Base-by-base conservation (phyloP, 1,140 invertebrate genomes). In the Euborellia annulipes region DNA sequence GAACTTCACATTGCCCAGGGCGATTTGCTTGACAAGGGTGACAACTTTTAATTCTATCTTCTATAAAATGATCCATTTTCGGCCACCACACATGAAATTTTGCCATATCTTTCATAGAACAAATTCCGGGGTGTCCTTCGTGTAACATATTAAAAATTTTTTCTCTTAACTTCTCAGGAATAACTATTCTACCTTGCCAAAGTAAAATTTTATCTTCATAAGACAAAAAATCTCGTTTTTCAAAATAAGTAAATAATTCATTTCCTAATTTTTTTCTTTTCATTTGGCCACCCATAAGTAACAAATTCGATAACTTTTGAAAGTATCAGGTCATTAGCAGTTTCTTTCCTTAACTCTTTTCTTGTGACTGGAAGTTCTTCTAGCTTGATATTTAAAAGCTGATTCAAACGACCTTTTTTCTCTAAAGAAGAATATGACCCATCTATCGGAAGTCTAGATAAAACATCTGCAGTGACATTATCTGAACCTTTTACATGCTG, bases 381-480 rank as follows among this genome's bases (percentile, higher is more conserved):
- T 40, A 32, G 23, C 34, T 30, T 44, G 46, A 53, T 17, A 3
- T 47, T 17, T 19, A 13, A 39, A 39, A 38, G 18, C 13, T 21
- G 19, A 36, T 37, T 32, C n/a, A 11, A 19, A 3, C 30, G 17
- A 47, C 22, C 30, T 43, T 7, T 23, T 45, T 3, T 6, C 7
- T 18, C 23, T 42, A 20, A 13, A 13, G 20, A 11, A n/a, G 21
- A 16, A 20, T 39, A 42, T 30, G 57, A 42, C n/a, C 61, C n/a
- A n/a, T n/a, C n/a, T n/a, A n/a, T n/a, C n/a, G n/a, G n/a, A n/a
- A n/a, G n/a, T n/a, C n/a, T 39, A 7, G 57, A 59, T 19, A 62
- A 46, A 19, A 46, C 55, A 52, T 62, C 59, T 3, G 58, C 59
- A 39, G 50, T 44, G 1, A 16, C 36, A 47, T 60, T 55, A 30